Percentiles rank a stretch among this genome's conserved stretches.
Evolutionary conservation across 2,888 invertebrate genomes (phyloP).

Genomic region (Campoplex capitator): DNA sequence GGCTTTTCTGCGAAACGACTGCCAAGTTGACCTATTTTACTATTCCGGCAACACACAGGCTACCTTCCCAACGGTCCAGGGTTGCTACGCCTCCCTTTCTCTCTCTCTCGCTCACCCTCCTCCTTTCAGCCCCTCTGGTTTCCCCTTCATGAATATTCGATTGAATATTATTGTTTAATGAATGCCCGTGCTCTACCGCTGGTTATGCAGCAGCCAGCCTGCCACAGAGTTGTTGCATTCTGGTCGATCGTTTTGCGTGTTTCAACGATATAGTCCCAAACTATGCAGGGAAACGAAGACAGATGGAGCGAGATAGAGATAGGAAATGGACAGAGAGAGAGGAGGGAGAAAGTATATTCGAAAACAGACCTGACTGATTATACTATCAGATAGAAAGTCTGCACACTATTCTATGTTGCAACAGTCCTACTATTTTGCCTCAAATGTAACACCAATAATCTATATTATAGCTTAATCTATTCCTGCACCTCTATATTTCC

Average conservation of each 20-base stretch:
- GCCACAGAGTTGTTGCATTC: conserved; percentile 58
- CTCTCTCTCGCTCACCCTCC: neutral
- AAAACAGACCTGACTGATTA: conserved; percentile 58
- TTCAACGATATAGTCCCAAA: conserved; percentile 46
- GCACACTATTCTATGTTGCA: conserved; percentile 34
- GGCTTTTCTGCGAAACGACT: conserved; percentile 56
- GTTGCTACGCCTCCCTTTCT: neutral
- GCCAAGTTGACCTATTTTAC: conserved; percentile 66
- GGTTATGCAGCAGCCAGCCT: conserved; percentile 58
- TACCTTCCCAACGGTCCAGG: neutral
- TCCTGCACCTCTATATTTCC: neutral
- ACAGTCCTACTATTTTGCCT: conserved; percentile 2
- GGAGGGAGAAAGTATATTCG: conserved; percentile 24
- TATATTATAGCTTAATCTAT: neutral
- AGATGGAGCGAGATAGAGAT: conserved; percentile 14
- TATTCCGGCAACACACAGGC: conserved; percentile 13
- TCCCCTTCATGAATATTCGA: conserved; percentile 70
- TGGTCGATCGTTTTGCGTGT: conserved; percentile 64
- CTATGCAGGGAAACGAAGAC: conserved; percentile 8
- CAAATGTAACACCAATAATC: conserved; percentile 28
- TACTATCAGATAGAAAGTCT: conserved; percentile 50
- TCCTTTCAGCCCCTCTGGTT: conserved; percentile 31
- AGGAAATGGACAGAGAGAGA: neutral
- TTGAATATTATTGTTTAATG: conserved; percentile 72
- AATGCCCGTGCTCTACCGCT: conserved; percentile 62